These are phyloP conservation scores for Diplazon laetatorius DNA, from an alignment of 2,888 invertebrate genomes.

Conservation along the genomic window DNA sequence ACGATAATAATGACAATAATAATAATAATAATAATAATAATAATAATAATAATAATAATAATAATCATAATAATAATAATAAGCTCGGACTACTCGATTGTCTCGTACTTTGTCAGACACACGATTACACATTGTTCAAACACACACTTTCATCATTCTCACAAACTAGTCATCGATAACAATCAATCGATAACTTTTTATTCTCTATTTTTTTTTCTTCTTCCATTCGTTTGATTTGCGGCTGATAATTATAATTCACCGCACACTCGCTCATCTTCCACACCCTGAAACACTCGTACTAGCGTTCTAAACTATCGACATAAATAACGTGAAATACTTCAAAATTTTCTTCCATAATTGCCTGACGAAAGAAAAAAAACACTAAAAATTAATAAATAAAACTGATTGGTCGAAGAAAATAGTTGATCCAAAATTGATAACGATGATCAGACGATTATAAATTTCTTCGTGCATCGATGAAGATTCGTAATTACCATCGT, in stretches of 20 bases:
- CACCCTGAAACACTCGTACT: constrained; percentile 15
- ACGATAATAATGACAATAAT: constrained; percentile 15
- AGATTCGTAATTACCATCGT: not conserved
- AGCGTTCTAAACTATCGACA: constrained; percentile 36
- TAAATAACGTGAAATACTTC: constrained; percentile 52
- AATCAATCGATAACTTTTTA: not conserved
- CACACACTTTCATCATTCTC: not conserved
- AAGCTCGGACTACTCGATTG: constrained; percentile 19
- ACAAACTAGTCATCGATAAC: not conserved
- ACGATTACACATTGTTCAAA: constrained; percentile 21
- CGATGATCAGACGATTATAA: not conserved
- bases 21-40: not conserved
- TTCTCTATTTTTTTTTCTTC: too few species aligned
- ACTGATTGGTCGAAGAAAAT: not conserved
- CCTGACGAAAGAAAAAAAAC: not conserved
- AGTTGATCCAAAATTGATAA: not conserved
- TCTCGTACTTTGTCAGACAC: constrained; percentile 9
- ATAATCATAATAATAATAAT: too few species aligned
- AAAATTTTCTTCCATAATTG: constrained; percentile 10
- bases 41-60: not conserved
- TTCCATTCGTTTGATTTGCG: not conserved
- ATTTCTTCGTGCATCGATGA: too few species aligned
- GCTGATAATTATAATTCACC: constrained; percentile 3
- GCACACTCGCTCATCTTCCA: constrained; percentile 24
- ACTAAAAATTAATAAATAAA: too few species aligned